Base-by-base conservation (phyloP, 1,140 invertebrate species). In the Temnothorax curvispinosus region DNA sequence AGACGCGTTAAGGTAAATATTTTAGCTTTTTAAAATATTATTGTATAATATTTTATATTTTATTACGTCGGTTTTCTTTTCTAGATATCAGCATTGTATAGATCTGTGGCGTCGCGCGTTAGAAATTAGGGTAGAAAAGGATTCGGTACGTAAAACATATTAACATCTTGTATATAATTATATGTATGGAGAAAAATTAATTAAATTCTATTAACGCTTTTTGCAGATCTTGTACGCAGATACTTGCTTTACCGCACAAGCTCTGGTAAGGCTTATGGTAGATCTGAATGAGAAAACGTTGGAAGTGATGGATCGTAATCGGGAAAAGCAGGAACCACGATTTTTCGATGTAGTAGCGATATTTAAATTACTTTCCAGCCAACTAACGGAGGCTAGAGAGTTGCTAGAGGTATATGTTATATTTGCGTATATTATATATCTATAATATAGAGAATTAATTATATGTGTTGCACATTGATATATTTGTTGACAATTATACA, bases 101-200 rank as follows among this genome's bases (percentile, higher is more conserved):
- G 97, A 98, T 94, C 95, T 99, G 21, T 99, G 98, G 98, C 95
- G 96, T 84, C 97, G 98, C 94, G 97, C 97, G 44, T 95, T 99
- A 21, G 96, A 98, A 94, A 96, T 98, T 74, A 96, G 98, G 88
- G 97, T 98, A 7, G 96, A 97, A 89, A 98, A 97, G 94, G 97
- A 97, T 95, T 97, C 97, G 27, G 96, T 98, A 92, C 80, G 92
- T 92, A 78, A 72, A 47, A 52, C 4, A 38, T 27, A 21, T 27
- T 54, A 21, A 81, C 3, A 3, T 41, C 3, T 56, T n/a, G 27
- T 35, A 41, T 35, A 38, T 13, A 80, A 7, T 50, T 5, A 47
- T 80, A 74, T 54, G 13, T 41, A 54, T 54, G 0, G 8, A 54
- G 54, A 54, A 71, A 41, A 71, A 74, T 58, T 35, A 32, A 69